Evolutionary conservation across 2,113 vertebrate genomes (phyloP).

Genomic region (Protobothrops mucrosquamatus): DNA sequence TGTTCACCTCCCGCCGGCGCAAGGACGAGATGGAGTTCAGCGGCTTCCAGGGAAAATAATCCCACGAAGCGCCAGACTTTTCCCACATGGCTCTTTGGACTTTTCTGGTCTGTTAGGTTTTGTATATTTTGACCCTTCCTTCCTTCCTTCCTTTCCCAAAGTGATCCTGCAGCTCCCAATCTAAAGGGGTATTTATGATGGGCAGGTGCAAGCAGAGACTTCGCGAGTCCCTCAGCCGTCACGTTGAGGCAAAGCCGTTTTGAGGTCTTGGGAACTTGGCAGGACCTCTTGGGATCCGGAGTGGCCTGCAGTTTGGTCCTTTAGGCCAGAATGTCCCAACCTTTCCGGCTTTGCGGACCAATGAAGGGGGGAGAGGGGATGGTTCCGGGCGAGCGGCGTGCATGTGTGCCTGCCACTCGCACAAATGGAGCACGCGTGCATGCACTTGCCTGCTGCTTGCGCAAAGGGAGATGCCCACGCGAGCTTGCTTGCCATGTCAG

Average conservation of each 20-base stretch:
- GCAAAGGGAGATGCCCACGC: too few species aligned
- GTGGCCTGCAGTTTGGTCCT: neutral
- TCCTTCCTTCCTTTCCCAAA: neutral
- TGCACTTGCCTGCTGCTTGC: too few species aligned
- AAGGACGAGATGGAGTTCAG: constrained; percentile 90
- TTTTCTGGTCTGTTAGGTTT: constrained; percentile 54
- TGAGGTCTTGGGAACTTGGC: neutral
- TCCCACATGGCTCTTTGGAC: constrained; percentile 13
- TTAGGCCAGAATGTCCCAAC: too few species aligned
- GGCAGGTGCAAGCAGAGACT: neutral
- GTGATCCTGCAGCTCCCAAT: neutral
- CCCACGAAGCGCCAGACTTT: constrained; percentile 1
- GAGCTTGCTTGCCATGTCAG: too few species aligned
- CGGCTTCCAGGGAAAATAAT: constrained; percentile 84
- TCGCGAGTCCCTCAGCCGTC: neutral
- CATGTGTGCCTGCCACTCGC: too few species aligned
- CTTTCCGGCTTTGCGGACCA: too few species aligned
- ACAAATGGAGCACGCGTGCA: too few species aligned
- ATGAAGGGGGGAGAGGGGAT: too few species aligned
- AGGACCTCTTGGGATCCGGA: neutral
- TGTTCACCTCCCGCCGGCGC: constrained; percentile 84
- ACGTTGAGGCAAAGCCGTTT: too few species aligned
- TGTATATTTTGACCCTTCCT: constrained; percentile 40
- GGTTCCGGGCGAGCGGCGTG: too few species aligned
- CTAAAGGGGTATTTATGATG: neutral